phyloP scores from a whole-genome alignment of 2,113 vertebrate species.

The Macquaria australasica region DNA sequence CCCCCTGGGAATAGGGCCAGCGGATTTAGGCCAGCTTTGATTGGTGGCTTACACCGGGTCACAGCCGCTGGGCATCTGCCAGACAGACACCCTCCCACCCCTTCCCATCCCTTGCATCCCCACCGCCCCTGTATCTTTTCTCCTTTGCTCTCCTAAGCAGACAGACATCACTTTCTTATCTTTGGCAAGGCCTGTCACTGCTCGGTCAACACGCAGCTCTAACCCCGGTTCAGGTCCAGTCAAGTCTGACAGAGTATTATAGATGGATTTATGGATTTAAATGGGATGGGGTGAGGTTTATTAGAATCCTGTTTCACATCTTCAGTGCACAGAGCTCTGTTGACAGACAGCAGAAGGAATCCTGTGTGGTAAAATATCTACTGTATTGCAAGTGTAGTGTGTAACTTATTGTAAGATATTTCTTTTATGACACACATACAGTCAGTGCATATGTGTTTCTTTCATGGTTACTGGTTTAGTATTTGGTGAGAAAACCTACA shows the following conservation, averaged over 20 bases:
- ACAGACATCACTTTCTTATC: constrained; percentile 52
- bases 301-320: constrained; percentile 40
- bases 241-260: constrained; percentile 12
- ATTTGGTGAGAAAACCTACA: constrained; percentile 1
- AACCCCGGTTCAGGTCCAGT: constrained; percentile 26
- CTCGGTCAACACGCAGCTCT: constrained; percentile 9
- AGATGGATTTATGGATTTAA: constrained; percentile 17
- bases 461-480: constrained; percentile 5
- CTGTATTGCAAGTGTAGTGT: no score
- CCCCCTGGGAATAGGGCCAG: constrained; percentile 73
- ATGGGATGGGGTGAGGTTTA: constrained; percentile 29
- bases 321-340: constrained; percentile 2
- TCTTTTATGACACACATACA: neutral
- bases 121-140: constrained; percentile 21
- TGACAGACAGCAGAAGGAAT: constrained; percentile 7
- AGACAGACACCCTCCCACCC: constrained; percentile 63
- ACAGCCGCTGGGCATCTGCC: constrained; percentile 80
- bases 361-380: neutral
- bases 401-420: neutral
- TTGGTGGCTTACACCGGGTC: constrained; percentile 83
- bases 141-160: constrained; percentile 12
- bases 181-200: neutral
- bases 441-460: neutral
- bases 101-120: constrained; percentile 13
- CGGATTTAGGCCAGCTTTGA: constrained; percentile 82